A percentile compares a stretch with the other conserved stretches of the same genome.
These are phyloP conservation scores for Hesperia comma DNA, from an alignment of 2,888 invertebrate genomes.

Conservation along the genomic window DNA sequence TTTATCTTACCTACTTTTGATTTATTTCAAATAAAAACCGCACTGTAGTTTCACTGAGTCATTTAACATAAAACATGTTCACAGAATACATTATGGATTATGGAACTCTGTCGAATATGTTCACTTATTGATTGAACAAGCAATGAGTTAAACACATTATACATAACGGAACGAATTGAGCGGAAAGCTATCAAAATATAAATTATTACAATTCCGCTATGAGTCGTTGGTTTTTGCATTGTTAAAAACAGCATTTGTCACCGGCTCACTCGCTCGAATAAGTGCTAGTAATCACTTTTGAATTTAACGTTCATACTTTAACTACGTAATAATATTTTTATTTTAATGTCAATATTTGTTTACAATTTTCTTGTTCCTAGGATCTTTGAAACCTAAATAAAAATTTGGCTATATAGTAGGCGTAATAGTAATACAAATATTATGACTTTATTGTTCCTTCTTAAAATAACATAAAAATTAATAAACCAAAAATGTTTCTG, in stretches of 20 bases:
- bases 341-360: conserved; percentile 7
- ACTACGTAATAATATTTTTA: conserved; percentile 2
- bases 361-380: not conserved
- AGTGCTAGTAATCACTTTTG: conserved; percentile 31
- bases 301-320: conserved; percentile 15
- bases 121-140: conserved; percentile 41
- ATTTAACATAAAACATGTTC: too few species aligned
- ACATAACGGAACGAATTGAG: conserved; percentile 49
- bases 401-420: too few species aligned
- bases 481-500: too few species aligned
- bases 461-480: too few species aligned
- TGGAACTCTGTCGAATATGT: not conserved
- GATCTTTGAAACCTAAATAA: too few species aligned
- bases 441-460: too few species aligned
- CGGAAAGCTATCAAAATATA: conserved; percentile 50
- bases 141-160: conserved; percentile 48
- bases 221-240: conserved; percentile 33
- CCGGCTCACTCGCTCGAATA: conserved; percentile 24
- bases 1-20: too few species aligned
- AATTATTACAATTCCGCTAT: conserved; percentile 41
- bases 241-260: conserved; percentile 37
- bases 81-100: too few species aligned
- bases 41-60: too few species aligned
- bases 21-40: too few species aligned
- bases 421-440: too few species aligned